Evolutionary conservation across 2,888 invertebrate genomes (phyloP), one percentile per base, ranked within the genome.

Genomic region (Heteromyza rotundicornis): DNA sequence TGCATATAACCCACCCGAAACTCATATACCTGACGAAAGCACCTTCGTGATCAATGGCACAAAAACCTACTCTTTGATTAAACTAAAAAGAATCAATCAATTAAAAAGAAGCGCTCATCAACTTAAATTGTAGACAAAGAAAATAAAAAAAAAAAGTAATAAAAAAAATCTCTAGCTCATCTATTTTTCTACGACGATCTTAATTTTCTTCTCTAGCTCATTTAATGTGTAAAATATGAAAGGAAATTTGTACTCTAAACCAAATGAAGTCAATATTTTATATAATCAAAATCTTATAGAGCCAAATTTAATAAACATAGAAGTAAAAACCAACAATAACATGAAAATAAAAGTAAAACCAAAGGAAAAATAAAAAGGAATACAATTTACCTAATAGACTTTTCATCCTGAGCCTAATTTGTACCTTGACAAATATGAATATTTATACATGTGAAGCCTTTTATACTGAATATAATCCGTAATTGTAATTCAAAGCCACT

Each of bases 101-200:
- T 40, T n/a, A 40, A 40, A 40, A 40, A 50, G 16, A n/a, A n/a
- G n/a, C n/a, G n/a, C n/a, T n/a, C n/a, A n/a, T n/a, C n/a, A n/a
- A n/a, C n/a, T 47, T 19, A 14, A 23, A 23, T 14, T 51, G 23
- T 16, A 23, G 8, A 19, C 51, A 49, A 14, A 51, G 17, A 22
- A 50, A 24, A 49, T 20, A 47, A 62, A 66, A 59, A 64, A 52
- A 57, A 59, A 59, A n/a, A n/a, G n/a, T n/a, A 64, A 57, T 12
- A 56, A 63, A 5, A 32, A 12, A 32, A 8, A 32, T 32, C 32
- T 32, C 32, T 80, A 80, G 81, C 80, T 80, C 68, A 74, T 77
- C 78, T 79, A 81, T 81, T 81, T 81, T 80, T 81, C 81, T 80
- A 80, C 78, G 68, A 74, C 71, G n/a, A n/a, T n/a, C n/a, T n/a